Conservation (phyloP, 2,797 vertebrate genomes). For the Anniella stebbinsi region DNA sequence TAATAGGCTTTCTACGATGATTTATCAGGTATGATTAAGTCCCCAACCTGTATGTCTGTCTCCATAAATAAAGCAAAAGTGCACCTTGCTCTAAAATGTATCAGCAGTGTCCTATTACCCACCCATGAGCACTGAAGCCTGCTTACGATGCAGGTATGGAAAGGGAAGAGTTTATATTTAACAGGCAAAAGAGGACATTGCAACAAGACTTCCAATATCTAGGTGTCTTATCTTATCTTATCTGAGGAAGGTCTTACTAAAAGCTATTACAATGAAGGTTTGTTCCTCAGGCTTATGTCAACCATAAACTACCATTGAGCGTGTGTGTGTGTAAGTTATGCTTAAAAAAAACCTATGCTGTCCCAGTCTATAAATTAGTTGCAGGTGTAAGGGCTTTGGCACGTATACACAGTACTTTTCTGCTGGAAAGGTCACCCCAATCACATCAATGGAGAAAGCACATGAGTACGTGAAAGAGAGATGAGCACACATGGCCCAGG, state of each 20-base stretch:
- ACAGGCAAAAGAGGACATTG: conserved; percentile 59
- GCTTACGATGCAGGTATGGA: conserved; percentile 68
- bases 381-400: not conserved
- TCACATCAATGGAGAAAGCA: not conserved
- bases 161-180: conserved; percentile 73
- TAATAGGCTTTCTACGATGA: conserved; percentile 84
- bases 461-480: not conserved
- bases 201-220: conserved; percentile 76
- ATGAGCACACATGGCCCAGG: not conserved
- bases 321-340: conserved; percentile 55
- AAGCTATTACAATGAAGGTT: conserved; percentile 71
- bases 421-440: not conserved
- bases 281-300: conserved; percentile 62
- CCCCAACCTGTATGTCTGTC: conserved; percentile 80
- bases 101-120: conserved; percentile 81
- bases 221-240: conserved; percentile 69
- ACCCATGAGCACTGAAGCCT: conserved; percentile 62
- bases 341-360: conserved; percentile 52
- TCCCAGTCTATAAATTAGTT: conserved; percentile 1
- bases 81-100: conserved; percentile 83
- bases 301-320: conserved; percentile 45
- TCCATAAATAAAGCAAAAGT: conserved; percentile 86
- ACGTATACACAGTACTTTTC: not conserved
- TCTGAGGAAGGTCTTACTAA: conserved; percentile 71
- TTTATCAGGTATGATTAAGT: conserved; percentile 86